These are phyloP conservation scores for Nycteola revayana DNA, from an alignment of 2,888 invertebrate genomes.

Conservation along the genomic window DNA sequence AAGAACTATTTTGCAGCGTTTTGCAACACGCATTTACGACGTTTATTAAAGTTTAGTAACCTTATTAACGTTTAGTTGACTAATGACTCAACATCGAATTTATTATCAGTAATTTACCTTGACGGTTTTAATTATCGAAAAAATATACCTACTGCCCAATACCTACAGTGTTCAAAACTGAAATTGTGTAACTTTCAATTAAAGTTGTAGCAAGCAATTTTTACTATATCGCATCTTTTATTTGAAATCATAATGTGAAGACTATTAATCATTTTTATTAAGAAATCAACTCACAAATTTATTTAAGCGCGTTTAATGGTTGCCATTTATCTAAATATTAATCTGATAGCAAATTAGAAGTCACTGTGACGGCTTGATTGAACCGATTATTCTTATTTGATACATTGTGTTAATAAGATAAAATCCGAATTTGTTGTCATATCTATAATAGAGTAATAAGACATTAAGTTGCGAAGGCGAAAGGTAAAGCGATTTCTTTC, in stretches of 20 bases:
- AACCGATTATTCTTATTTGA: slow-evolving; percentile 5
- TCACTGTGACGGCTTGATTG: slow-evolving; percentile 27
- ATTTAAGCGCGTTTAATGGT: slow-evolving; percentile 41
- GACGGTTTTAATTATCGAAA: slow-evolving; percentile 1
- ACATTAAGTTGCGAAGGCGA: too few species aligned
- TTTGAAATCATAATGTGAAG: slow-evolving; percentile 9
- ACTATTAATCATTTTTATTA: slow-evolving; percentile 36
- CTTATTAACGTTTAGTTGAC: slow-evolving; percentile 12
- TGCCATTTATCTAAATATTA: slow-evolving; percentile 45
- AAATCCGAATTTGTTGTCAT: too few species aligned
- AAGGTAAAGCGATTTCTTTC: too few species aligned
- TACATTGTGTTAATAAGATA: too few species aligned
- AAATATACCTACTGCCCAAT: too few species aligned
- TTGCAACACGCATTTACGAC: slow-evolving; percentile 6
- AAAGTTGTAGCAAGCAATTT: too few species aligned
- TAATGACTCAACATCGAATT: slow-evolving; percentile 12
- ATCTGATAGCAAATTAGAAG: slow-evolving; percentile 38
- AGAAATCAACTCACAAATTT: slow-evolving; percentile 40
- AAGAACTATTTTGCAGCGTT: slow-evolving; percentile 28
- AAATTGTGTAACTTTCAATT: too few species aligned
- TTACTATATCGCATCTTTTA: too few species aligned
- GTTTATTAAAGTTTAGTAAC: too few species aligned
- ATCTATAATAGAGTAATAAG: too few species aligned
- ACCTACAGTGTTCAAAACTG: too few species aligned
- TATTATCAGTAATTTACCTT: slow-evolving; percentile 14